phyloP scores from a whole-genome alignment of 2,888 invertebrate genomes.

The Leptothorax acervorum region DNA sequence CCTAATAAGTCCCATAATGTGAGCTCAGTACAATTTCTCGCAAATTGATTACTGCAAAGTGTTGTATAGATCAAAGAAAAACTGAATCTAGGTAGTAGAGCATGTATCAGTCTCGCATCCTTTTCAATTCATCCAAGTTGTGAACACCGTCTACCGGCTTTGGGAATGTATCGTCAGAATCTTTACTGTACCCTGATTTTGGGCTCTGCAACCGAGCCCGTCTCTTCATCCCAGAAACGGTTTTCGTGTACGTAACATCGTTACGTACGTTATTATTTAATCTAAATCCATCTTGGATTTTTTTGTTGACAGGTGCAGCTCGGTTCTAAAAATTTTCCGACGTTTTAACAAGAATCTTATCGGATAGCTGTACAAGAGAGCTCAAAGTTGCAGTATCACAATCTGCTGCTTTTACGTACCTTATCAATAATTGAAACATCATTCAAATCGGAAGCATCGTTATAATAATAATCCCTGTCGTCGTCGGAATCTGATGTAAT shows the following conservation, averaged over 20 bases:
- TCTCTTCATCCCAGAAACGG: background rate
- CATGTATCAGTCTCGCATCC: slow-evolving; percentile 56
- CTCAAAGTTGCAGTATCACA: background rate
- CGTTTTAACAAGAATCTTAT: background rate
- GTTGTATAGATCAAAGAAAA: slow-evolving; percentile 50
- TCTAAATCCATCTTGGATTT: slow-evolving; percentile 51
- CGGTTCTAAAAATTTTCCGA: background rate
- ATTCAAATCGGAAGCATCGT: background rate
- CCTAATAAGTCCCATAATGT: no score
- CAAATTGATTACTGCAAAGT: slow-evolving; percentile 55
- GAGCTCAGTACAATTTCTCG: slow-evolving; percentile 66
- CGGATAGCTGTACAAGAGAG: background rate
- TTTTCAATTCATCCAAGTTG: slow-evolving; percentile 18
- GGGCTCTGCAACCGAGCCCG: slow-evolving; percentile 62
- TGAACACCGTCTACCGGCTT: no score
- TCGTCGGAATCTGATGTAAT: slow-evolving; percentile 60
- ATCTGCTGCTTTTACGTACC: background rate
- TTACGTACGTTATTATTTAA: no score
- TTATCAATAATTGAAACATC: slow-evolving; percentile 27
- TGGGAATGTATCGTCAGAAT: slow-evolving; percentile 53
- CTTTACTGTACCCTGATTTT: slow-evolving; percentile 76
- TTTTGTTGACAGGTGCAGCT: background rate
- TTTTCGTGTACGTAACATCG: slow-evolving; percentile 66
- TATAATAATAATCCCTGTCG: slow-evolving; percentile 15
- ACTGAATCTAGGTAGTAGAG: slow-evolving; percentile 63